Conservation (phyloP, 2,888 invertebrate genomes). For the Colostygia pectinataria region DNA sequence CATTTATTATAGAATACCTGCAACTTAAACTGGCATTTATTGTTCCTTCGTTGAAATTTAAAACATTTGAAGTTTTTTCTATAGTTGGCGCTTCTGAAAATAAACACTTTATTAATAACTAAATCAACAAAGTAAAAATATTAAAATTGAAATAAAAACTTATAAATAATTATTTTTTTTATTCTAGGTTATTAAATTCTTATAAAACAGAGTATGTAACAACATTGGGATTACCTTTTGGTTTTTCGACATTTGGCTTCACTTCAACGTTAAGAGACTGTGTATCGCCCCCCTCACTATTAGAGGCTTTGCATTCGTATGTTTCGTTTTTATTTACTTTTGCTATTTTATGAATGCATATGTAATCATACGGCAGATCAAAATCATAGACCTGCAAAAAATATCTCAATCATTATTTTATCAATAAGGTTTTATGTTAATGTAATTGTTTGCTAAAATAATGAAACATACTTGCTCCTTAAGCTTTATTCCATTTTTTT, state of each 20-base stretch:
- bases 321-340: slow-evolving; percentile 6
- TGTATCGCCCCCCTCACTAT: slow-evolving; percentile 2
- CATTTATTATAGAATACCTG: no score
- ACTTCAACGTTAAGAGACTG: slow-evolving; percentile 5
- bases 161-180: neutral
- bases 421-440: neutral
- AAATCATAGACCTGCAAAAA: slow-evolving; percentile 1
- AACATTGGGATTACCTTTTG: slow-evolving; percentile 5
- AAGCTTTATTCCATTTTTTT: slow-evolving; percentile 9
- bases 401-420: neutral
- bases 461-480: no score
- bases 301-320: slow-evolving; percentile 5
- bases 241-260: slow-evolving; percentile 1
- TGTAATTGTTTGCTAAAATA: no score
- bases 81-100: neutral
- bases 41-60: neutral
- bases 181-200: neutral
- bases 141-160: neutral
- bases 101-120: neutral
- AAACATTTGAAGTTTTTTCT: neutral
- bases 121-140: neutral
- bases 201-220: neutral
- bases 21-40: neutral
- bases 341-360: slow-evolving; percentile 11
- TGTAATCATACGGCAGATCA: slow-evolving; percentile 10